Conservation (phyloP, 2,113 vertebrate species). For the Cyrtonyx montezumae region DNA sequence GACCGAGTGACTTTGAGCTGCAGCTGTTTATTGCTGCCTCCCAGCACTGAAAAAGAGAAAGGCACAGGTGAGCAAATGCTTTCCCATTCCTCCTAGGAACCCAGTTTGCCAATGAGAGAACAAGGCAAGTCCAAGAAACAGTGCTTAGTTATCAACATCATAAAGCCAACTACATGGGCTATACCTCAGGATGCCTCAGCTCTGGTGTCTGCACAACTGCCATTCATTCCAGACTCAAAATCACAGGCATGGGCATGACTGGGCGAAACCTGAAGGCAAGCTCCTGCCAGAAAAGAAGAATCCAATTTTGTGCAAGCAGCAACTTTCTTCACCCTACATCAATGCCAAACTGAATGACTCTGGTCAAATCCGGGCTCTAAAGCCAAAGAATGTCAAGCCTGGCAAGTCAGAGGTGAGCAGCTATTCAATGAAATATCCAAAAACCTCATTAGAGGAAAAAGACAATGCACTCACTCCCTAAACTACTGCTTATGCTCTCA, state of each 20-base stretch:
- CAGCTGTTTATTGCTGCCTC: not conserved
- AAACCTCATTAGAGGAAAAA: not conserved
- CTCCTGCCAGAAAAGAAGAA: not conserved
- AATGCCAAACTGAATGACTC: not conserved
- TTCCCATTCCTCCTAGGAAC: not conserved
- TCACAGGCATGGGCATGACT: not conserved
- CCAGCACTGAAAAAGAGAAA: not conserved
- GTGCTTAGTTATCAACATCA: not conserved
- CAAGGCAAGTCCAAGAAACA: not conserved
- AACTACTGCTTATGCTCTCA: accelerated
- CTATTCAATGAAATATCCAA: not conserved
- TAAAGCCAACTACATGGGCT: not conserved
- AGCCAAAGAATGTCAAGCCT: not conserved
- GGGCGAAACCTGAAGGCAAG: not conserved
- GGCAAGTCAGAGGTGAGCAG: not conserved
- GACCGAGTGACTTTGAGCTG: not conserved
- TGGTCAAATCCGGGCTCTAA: not conserved
- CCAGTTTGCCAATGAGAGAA: not conserved
- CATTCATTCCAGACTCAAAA: not conserved
- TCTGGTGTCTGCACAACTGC: not conserved
- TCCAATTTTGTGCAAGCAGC: not conserved
- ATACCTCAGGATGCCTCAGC: no score
- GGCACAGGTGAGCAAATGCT: not conserved
- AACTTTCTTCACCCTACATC: not conserved
- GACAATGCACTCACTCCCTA: not conserved